A percentile compares a stretch with the other conserved stretches of the same genome.
phyloP scores from a whole-genome alignment of 1,140 invertebrate genomes.

The Elymnias hypermnestra region DNA sequence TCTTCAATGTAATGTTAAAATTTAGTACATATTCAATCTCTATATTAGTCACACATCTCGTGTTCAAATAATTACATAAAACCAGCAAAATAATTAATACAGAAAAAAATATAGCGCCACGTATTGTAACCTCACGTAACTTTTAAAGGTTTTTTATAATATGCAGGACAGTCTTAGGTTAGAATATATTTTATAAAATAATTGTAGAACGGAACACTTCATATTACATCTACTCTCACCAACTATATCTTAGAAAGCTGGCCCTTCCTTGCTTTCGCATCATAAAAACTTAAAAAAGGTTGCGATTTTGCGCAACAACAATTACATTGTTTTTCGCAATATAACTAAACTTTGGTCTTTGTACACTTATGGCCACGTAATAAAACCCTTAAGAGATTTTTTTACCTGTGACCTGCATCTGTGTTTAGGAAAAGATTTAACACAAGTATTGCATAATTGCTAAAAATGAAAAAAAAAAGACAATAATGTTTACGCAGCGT shows the following conservation, averaged over 20 bases:
- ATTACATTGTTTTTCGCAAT: constrained; percentile 1
- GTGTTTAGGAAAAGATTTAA: background rate
- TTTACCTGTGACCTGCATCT: background rate
- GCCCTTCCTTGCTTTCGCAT: constrained; percentile 3
- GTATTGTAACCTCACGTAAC: no score
- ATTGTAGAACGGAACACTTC: no score
- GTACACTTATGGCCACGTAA: background rate
- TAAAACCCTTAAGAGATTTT: background rate
- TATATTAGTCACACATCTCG: no score
- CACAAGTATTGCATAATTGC: background rate
- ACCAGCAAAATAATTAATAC: no score
- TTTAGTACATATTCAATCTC: no score
- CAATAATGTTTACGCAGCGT: background rate
- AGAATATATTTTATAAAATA: no score
- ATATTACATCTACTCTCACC: no score
- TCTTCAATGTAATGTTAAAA: no score
- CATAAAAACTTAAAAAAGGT: background rate
- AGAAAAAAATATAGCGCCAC: no score
- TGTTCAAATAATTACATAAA: no score
- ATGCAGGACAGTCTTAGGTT: no score
- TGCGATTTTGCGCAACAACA: constrained; percentile 3
- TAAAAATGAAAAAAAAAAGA: background rate
- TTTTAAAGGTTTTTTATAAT: no score
- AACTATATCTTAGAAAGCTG: constrained; percentile 1
- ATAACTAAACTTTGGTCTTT: background rate